A percentile compares a stretch with the other conserved stretches of the same genome.
These are phyloP conservation scores for Esperia sulphurella DNA, from an alignment of 2,888 invertebrate genomes.

Conservation along the genomic window DNA sequence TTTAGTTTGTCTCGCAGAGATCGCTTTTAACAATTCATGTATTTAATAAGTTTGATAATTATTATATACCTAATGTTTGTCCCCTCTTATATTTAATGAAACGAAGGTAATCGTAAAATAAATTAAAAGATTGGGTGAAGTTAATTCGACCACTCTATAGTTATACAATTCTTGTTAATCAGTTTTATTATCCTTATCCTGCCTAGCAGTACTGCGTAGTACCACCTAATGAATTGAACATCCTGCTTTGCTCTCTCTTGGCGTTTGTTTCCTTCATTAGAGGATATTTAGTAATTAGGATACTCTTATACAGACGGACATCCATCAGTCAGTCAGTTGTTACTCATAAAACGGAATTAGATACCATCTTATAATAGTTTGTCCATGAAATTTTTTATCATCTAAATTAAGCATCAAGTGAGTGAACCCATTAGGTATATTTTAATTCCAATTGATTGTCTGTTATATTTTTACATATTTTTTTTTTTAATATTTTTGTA, in stretches of 20 bases:
- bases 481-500: too few relatives aligned
- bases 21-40: too few relatives aligned
- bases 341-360: not conserved
- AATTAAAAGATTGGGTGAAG: not conserved
- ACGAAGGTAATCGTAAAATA: not conserved
- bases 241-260: slow-evolving; percentile 22
- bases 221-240: slow-evolving; percentile 29
- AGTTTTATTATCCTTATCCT: slow-evolving; percentile 11
- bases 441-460: too few relatives aligned
- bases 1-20: too few relatives aligned
- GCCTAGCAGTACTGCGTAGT: not conserved
- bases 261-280: slow-evolving; percentile 23
- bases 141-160: not conserved
- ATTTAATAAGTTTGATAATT: too few relatives aligned
- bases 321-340: not conserved
- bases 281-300: slow-evolving; percentile 24
- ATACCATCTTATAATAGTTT: too few relatives aligned
- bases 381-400: too few relatives aligned
- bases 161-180: slow-evolving; percentile 1
- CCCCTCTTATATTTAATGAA: too few relatives aligned
- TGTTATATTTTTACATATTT: too few relatives aligned
- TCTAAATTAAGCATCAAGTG: too few relatives aligned
- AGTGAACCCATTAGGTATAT: too few relatives aligned
- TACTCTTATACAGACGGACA: not conserved
- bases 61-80: too few relatives aligned